Percentiles rank a stretch among this genome's conserved stretches.
These are phyloP conservation scores for Noctilio leporinus DNA, from an alignment of 2,113 vertebrate genomes.

Conservation along the genomic window DNA sequence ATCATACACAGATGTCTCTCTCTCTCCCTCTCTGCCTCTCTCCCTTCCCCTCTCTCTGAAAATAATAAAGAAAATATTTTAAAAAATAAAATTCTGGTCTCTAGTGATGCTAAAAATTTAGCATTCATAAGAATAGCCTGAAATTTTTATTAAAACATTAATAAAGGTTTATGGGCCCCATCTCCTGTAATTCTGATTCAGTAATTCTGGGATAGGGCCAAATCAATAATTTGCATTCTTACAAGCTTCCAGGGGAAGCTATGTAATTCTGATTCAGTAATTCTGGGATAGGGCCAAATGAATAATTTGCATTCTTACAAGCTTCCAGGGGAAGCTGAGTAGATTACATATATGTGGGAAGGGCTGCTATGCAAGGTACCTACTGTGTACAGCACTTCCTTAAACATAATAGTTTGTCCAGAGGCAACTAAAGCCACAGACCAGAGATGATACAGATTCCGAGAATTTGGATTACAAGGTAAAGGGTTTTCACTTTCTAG, in stretches of 20 bases:
- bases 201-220: not conserved
- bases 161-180: not conserved
- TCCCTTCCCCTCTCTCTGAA: too few relatives aligned
- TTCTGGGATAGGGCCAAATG: not conserved
- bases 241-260: not conserved
- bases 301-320: not conserved
- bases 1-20: too few relatives aligned
- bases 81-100: not conserved
- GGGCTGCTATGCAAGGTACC: not conserved
- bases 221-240: not conserved
- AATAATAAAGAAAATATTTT: too few relatives aligned
- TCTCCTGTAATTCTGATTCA: not conserved
- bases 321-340: not conserved
- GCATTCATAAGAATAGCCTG: not conserved
- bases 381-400: fast-evolving
- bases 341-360: not conserved
- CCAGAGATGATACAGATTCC: not conserved
- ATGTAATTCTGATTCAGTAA: not conserved
- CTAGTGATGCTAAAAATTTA: not conserved
- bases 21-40: too few relatives aligned
- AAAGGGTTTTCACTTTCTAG: not conserved
- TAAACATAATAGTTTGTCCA: not conserved
- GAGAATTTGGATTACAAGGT: not conserved
- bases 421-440: not conserved
- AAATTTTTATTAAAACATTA: not conserved